phyloP scores from a whole-genome alignment of 2,113 vertebrate species.

The Entomyzon cyanotis region DNA sequence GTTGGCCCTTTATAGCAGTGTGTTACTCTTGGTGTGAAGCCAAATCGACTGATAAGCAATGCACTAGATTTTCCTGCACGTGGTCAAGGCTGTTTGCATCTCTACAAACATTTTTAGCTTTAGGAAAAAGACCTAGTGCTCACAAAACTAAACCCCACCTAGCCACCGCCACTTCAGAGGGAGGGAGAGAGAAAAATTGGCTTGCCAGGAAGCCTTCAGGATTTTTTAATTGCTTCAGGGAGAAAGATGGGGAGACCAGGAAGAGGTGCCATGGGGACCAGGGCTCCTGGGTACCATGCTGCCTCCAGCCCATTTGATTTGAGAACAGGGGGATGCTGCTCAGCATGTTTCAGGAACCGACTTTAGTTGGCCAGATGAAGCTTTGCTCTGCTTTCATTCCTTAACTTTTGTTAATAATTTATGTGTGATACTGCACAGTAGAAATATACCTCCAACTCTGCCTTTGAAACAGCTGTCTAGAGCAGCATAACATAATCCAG shows the following conservation, averaged over 20 bases:
- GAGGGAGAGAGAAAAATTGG: not conserved
- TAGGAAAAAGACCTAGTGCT: not conserved
- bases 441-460: not conserved
- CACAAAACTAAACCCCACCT: not conserved
- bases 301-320: not conserved
- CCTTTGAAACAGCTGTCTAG: not conserved
- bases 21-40: constrained; percentile 19
- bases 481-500: not conserved
- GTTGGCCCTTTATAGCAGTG: constrained; percentile 18
- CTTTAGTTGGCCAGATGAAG: not conserved
- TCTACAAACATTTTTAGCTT: not conserved
- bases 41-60: constrained; percentile 36
- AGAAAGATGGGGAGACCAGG: not conserved
- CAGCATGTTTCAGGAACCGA: not conserved
- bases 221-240: not conserved
- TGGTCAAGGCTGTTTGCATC: constrained; percentile 8
- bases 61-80: constrained; percentile 13
- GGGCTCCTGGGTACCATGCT: not conserved
- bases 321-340: not conserved
- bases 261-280: not conserved
- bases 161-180: not conserved
- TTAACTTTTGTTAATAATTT: constrained; percentile 25
- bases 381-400: constrained; percentile 11
- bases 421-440: not conserved
- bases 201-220: not conserved